Evolutionary conservation across 2,888 invertebrate species (phyloP).

Genomic region (Patella pellucida): DNA sequence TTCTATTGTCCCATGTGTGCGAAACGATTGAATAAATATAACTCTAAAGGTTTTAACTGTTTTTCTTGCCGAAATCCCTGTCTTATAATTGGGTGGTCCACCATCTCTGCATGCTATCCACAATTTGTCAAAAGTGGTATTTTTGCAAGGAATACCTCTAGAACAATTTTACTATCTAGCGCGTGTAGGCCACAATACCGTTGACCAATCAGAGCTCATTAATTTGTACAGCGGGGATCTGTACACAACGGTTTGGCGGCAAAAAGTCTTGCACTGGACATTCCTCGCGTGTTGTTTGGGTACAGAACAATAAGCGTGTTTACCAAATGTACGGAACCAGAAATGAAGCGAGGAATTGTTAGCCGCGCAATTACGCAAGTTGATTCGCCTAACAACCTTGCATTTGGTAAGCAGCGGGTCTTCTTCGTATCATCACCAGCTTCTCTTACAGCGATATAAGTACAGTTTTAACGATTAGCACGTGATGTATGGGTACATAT

Average conservation of each 20-base stretch:
- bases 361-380: background rate
- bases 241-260: background rate
- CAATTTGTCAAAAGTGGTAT: conserved; percentile 12
- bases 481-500: too few species aligned
- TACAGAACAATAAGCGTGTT: background rate
- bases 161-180: background rate
- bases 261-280: conserved; percentile 3
- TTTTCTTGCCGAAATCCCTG: background rate
- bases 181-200: background rate
- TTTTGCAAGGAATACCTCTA: conserved; percentile 4
- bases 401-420: too few species aligned
- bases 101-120: background rate
- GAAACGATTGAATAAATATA: conserved; percentile 1
- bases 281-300: background rate
- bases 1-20: conserved; percentile 4
- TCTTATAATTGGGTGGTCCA: conserved; percentile 4
- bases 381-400: background rate
- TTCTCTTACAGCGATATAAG: too few species aligned
- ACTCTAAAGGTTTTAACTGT: background rate
- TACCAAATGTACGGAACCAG: conserved; percentile 4
- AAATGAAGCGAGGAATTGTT: background rate
- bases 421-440: too few species aligned
- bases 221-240: background rate
- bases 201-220: conserved; percentile 3
- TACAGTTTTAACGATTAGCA: too few species aligned